Percentiles rank a stretch among this genome's conserved stretches.
Evolutionary conservation across 2,888 invertebrate genomes (phyloP).

Genomic region (Limulus polyphemus): DNA sequence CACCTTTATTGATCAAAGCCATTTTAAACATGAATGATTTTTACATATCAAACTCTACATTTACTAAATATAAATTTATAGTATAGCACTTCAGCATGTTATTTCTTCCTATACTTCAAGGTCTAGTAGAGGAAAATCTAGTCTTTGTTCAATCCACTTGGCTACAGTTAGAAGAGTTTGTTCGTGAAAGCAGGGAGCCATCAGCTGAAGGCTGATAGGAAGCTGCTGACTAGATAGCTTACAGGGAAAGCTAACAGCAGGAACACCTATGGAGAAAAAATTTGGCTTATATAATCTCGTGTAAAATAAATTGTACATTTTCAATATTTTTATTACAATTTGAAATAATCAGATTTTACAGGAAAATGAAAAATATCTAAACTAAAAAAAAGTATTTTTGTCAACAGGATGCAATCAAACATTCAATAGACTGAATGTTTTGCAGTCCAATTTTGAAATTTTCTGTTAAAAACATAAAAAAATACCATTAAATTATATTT

Average conservation of each 20-base stretch:
- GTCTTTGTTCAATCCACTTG: constrained; percentile 16
- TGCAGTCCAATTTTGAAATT: too few species aligned
- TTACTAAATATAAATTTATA: too few species aligned
- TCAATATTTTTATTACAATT: not conserved
- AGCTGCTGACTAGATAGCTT: constrained; percentile 55
- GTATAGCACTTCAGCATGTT: too few species aligned
- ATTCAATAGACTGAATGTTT: too few species aligned
- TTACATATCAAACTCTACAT: too few species aligned
- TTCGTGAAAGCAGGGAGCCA: constrained; percentile 46
- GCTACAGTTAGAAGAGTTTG: constrained; percentile 12
- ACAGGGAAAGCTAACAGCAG: constrained; percentile 76
- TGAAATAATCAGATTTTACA: not conserved
- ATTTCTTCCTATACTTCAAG: not conserved
- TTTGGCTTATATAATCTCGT: not conserved
- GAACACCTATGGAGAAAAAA: constrained; percentile 47
- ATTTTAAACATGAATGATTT: too few species aligned
- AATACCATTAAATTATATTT: too few species aligned
- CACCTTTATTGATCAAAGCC: too few species aligned
- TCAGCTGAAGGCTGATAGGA: constrained; percentile 76
- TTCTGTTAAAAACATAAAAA: too few species aligned
- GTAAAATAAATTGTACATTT: not conserved
- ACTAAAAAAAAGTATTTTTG: too few species aligned
- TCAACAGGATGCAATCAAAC: too few species aligned
- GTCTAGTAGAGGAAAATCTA: constrained; percentile 14
- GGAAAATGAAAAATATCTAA: too few species aligned